Conservation (phyloP, 1,140 invertebrate genomes). For the Schlechtendalia chinensis region DNA sequence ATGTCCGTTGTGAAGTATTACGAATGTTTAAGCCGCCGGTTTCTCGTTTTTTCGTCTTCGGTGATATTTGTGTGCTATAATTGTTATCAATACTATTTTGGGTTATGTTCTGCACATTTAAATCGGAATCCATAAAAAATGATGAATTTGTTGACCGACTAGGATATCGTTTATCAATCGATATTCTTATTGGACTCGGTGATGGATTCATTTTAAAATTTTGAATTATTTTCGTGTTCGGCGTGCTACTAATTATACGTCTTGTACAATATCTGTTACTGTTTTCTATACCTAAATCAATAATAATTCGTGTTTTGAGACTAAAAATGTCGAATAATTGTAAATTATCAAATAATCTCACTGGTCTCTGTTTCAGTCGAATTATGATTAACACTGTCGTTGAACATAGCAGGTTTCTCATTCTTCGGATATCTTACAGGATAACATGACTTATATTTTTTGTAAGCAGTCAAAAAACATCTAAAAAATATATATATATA, state of each 20-base stretch:
- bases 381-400: background rate
- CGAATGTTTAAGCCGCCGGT: background rate
- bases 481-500: background rate
- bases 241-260: background rate
- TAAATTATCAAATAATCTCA: background rate
- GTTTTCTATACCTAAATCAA: background rate
- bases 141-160: background rate
- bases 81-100: background rate
- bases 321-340: background rate
- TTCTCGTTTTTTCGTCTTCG: background rate
- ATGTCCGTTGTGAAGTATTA: background rate
- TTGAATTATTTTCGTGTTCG: background rate
- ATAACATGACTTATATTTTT: conserved; percentile 20
- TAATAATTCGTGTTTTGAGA: background rate
- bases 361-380: background rate
- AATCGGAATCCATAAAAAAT: background rate
- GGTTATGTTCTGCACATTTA: background rate
- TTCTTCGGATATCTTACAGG: background rate
- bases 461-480: conserved; percentile 20
- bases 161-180: background rate
- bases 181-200: background rate
- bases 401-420: background rate
- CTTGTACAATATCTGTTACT: background rate
- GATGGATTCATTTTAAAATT: background rate
- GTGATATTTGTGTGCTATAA: background rate